Evolutionary conservation across 2,888 invertebrate species (phyloP).

Genomic region (Leucophora obtusa): DNA sequence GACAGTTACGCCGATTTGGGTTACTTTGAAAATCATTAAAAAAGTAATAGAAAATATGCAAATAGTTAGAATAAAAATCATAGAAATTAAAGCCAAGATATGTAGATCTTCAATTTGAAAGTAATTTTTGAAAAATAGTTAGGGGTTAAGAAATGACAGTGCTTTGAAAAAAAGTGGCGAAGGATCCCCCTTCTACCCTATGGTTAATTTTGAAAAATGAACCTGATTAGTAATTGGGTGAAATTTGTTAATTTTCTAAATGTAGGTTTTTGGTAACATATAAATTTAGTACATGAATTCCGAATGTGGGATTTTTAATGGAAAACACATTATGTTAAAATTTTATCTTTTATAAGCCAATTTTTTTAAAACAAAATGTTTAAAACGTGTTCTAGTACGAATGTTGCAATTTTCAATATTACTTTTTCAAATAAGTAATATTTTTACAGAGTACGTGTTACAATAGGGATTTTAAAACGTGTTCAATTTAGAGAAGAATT

Average conservation of each 20-base stretch:
- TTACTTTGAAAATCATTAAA: no score
- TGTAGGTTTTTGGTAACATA: neutral
- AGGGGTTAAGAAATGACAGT: no score
- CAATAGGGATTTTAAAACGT: neutral
- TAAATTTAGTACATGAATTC: neutral
- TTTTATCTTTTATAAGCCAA: neutral
- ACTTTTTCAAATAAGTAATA: conserved; percentile 3
- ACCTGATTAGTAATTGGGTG: neutral
- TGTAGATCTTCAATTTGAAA: no score
- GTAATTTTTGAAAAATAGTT: no score
- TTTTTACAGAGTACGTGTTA: neutral
- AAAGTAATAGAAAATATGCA: no score
- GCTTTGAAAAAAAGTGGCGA: no score
- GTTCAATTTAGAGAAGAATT: neutral
- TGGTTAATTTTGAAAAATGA: neutral
- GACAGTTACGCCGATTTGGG: no score
- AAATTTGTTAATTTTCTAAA: neutral
- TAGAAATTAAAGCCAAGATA: no score
- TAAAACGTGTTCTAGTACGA: neutral
- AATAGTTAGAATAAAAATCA: no score
- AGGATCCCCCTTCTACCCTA: no score
- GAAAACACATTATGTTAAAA: no score
- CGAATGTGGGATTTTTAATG: neutral
- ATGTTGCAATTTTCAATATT: neutral
- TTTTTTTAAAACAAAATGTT: neutral